Conservation (phyloP, 2,888 invertebrate species). For the Pollenia amentaria region DNA sequence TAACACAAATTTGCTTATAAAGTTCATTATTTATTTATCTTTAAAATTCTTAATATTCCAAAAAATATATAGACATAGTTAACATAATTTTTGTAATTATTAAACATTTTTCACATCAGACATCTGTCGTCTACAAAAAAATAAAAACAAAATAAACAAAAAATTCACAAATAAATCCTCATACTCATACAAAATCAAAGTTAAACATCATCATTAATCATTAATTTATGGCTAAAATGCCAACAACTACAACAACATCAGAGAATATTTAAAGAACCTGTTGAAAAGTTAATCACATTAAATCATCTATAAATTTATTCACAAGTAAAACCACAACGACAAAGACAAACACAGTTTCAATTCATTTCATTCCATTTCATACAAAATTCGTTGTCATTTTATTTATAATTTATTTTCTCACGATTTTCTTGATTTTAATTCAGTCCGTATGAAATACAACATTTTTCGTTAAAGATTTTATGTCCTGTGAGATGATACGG, state of each 20-base stretch:
- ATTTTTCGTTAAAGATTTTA: slow-evolving; percentile 28
- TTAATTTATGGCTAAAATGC: slow-evolving; percentile 50
- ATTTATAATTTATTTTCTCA: slow-evolving; percentile 67
- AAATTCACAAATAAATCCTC: neutral
- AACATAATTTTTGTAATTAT: slow-evolving; percentile 16
- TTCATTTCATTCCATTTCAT: slow-evolving; percentile 25
- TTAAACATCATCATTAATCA: slow-evolving; percentile 67
- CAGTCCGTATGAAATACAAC: neutral
- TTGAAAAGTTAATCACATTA: slow-evolving; percentile 69
- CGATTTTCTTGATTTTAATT: slow-evolving; percentile 44
- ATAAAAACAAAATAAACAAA: slow-evolving; percentile 7
- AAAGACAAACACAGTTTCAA: slow-evolving; percentile 35
- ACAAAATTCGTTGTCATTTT: slow-evolving; percentile 31
- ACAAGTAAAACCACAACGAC: slow-evolving; percentile 40
- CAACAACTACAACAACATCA: slow-evolving; percentile 22
- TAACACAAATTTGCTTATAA: neutral
- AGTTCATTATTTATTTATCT: slow-evolving; percentile 8
- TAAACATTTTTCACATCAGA: slow-evolving; percentile 32
- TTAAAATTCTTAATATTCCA: neutral
- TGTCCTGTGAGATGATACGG: slow-evolving; percentile 48
- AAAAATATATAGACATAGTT: neutral
- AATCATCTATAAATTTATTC: slow-evolving; percentile 69
- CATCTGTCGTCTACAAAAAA: slow-evolving; percentile 31
- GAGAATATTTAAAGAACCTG: slow-evolving; percentile 61
- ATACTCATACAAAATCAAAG: slow-evolving; percentile 46